These are phyloP conservation scores for Podarcis muralis DNA, from an alignment of 2,113 vertebrate genomes.

Conservation along the genomic window DNA sequence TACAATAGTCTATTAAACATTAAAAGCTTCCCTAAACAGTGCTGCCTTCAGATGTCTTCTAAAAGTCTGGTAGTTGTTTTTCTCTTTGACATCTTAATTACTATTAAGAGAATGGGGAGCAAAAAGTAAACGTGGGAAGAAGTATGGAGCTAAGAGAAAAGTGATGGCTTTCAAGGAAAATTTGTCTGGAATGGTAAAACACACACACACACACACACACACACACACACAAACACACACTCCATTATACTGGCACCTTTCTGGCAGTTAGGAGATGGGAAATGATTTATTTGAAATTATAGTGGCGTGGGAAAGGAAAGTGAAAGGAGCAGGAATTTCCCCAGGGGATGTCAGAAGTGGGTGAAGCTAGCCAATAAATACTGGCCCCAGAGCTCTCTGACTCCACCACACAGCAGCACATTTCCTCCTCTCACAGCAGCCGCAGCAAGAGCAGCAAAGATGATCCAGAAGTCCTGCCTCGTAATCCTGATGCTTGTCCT, in stretches of 20 bases:
- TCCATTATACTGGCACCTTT: not conserved
- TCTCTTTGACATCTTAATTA: too few relatives aligned
- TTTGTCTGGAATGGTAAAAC: not conserved
- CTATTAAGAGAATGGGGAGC: too few relatives aligned
- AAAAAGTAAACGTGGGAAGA: too few relatives aligned
- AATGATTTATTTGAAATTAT: not conserved
- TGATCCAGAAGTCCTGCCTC: not conserved
- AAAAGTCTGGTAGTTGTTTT: too few relatives aligned
- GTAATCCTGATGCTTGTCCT: not conserved
- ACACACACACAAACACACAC: not conserved
- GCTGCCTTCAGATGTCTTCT: too few relatives aligned
- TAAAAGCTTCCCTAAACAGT: too few relatives aligned
- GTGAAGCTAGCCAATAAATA: slow-evolving; percentile 3
- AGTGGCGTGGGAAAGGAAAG: not conserved
- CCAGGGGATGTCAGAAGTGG: not conserved
- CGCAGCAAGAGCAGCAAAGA: not conserved
- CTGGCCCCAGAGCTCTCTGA: too few relatives aligned
- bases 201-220: not conserved
- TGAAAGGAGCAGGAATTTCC: not conserved
- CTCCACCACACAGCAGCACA: not conserved
- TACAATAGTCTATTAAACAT: too few relatives aligned
- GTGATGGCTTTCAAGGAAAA: not conserved
- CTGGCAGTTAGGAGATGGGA: not conserved
- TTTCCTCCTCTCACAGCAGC: not conserved
- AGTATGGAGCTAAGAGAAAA: not conserved